phyloP scores from a whole-genome alignment of 2,797 vertebrate genomes.

The Amblyraja radiata region DNA sequence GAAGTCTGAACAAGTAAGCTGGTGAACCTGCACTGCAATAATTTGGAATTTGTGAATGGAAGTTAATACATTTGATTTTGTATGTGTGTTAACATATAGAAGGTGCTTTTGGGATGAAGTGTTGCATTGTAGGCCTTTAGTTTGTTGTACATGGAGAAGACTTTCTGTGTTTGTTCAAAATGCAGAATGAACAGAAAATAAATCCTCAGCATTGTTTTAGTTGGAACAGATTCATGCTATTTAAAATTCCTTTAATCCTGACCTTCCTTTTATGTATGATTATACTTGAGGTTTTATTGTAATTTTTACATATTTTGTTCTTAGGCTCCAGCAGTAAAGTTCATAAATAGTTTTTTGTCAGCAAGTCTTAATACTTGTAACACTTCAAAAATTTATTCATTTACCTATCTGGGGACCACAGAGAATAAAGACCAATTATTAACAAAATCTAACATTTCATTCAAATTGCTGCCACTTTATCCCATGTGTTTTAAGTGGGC shows the following conservation, averaged over 20 bases:
- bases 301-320: slow-evolving; percentile 57
- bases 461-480: slow-evolving; percentile 84
- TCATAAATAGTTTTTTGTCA: slow-evolving; percentile 59
- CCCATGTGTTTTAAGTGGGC: slow-evolving; percentile 94
- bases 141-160: slow-evolving; percentile 32
- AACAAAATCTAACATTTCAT: slow-evolving; percentile 94
- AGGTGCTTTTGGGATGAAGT: neutral
- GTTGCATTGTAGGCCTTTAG: neutral
- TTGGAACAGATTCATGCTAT: slow-evolving; percentile 70
- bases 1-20: neutral
- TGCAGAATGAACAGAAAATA: slow-evolving; percentile 58
- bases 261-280: slow-evolving; percentile 58
- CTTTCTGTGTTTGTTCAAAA: slow-evolving; percentile 42
- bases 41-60: neutral
- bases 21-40: neutral
- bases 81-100: neutral
- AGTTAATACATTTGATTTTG: neutral
- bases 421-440: slow-evolving; percentile 84
- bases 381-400: slow-evolving; percentile 61
- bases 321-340: slow-evolving; percentile 61
- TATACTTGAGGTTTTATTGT: slow-evolving; percentile 51
- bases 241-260: slow-evolving; percentile 84
- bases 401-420: slow-evolving; percentile 67
- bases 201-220: slow-evolving; percentile 71
- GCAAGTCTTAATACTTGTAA: slow-evolving; percentile 58